A percentile compares a stretch with the other conserved stretches of the same genome.
These are phyloP conservation scores for Hydractinia echinata DNA, from an alignment of 30 jellyfish, hydroid and myxozoan genomes.

Conservation along the genomic window DNA sequence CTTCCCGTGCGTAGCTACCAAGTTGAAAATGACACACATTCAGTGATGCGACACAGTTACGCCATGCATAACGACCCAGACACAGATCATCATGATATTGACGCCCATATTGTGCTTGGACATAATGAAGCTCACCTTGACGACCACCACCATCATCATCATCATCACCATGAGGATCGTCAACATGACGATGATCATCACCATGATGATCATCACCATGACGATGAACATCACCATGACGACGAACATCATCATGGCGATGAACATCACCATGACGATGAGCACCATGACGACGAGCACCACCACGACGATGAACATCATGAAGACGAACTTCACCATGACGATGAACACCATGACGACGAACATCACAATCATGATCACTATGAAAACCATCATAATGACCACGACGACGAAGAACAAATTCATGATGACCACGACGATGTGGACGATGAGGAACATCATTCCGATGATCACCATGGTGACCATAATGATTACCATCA, in stretches of 20 bases:
- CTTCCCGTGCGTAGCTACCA: slow-evolving; percentile 8
- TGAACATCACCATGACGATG: not conserved
- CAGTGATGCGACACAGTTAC: not conserved
- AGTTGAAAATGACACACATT: slow-evolving; percentile 1
- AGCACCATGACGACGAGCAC: slow-evolving; percentile 10
- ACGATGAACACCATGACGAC: not conserved
- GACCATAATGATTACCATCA: slow-evolving; percentile 18
- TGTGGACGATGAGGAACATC: not conserved
- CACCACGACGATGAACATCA: not conserved
- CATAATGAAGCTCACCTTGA: slow-evolving; percentile 1
- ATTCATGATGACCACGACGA: not conserved
- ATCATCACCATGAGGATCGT: not conserved
- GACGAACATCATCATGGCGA: not conserved
- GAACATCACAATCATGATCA: not conserved
- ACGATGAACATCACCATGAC: not conserved
- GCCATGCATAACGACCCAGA: not conserved
- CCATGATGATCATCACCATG: not conserved
- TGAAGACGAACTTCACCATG: not conserved
- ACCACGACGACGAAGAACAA: not conserved
- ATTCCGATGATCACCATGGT: not conserved
- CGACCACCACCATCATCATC: slow-evolving; percentile 8
- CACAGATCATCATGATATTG: slow-evolving; percentile 19
- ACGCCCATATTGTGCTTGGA: slow-evolving; percentile 11
- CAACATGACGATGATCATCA: not conserved
- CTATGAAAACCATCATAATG: not conserved